Evolutionary conservation across 1,140 invertebrate genomes (phyloP).

Genomic region (Matsumurasca onukii): DNA sequence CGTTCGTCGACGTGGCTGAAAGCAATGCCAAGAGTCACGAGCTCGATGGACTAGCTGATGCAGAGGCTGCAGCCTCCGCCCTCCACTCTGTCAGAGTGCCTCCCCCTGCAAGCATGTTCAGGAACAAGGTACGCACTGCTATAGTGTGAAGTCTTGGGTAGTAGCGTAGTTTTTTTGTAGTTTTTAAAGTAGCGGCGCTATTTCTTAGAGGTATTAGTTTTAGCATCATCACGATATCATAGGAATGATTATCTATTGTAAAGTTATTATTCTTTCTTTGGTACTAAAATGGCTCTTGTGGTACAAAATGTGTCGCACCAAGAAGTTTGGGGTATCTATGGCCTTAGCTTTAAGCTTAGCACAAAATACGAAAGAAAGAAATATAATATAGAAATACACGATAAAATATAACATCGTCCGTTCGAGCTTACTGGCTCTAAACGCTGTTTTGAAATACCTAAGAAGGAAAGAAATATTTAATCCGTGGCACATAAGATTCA

Average conservation of each 20-base stretch:
- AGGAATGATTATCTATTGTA: not conserved
- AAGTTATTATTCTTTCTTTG: too few species aligned
- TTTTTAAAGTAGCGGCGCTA: not conserved
- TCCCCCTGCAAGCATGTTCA: not conserved
- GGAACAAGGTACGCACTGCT: not conserved
- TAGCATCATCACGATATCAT: not conserved
- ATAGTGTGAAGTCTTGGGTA: not conserved
- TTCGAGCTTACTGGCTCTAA: too few species aligned
- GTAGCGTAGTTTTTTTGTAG: not conserved
- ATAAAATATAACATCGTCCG: too few species aligned
- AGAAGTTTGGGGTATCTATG: too few species aligned
- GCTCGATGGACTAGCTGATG: conserved; percentile 49
- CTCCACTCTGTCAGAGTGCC: conserved; percentile 20
- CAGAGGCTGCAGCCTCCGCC: conserved; percentile 18
- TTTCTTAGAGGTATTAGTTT: not conserved
- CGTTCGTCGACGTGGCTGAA: conserved; percentile 80
- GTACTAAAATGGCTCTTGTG: too few species aligned
- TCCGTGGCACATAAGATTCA: too few species aligned
- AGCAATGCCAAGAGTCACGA: conserved; percentile 72
- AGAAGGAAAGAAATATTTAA: too few species aligned
- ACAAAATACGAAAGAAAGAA: too few species aligned
- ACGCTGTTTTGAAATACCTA: too few species aligned
- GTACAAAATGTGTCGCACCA: too few species aligned
- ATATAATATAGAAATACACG: too few species aligned
- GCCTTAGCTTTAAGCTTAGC: too few species aligned